Percentiles rank a stretch among this genome's conserved stretches.
phyloP scores from a whole-genome alignment of 2,888 invertebrate species.

The Oscheius sp. region DNA sequence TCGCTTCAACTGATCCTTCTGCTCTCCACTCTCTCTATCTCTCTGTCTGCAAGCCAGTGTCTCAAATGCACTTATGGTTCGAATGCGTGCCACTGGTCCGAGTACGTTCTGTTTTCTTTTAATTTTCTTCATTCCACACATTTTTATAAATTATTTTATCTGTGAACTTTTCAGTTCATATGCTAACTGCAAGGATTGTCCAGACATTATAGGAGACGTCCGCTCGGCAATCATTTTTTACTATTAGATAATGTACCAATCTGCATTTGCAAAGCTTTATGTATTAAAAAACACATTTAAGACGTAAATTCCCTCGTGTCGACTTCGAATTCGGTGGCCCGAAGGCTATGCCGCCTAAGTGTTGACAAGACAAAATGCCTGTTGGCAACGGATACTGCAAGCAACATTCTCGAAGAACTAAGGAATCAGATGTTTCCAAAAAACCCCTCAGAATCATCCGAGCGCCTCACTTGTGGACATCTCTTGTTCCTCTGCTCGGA shows the following conservation, averaged over 20 bases:
- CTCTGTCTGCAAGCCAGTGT: too few relatives aligned
- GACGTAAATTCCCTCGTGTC: background rate
- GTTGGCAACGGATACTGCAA: background rate
- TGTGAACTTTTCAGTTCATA: conserved; percentile 15
- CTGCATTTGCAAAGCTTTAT: conserved; percentile 18
- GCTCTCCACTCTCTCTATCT: too few relatives aligned
- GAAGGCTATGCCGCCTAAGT: conserved; percentile 9
- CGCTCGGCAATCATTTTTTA: conserved; percentile 16
- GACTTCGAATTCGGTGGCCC: conserved; percentile 1
- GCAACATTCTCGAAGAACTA: conserved; percentile 1
- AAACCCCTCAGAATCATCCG: background rate
- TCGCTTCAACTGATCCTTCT: too few relatives aligned
- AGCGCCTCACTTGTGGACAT: conserved; percentile 4
- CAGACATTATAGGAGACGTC: conserved; percentile 22
- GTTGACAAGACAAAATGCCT: background rate
- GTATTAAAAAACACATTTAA: conserved; percentile 6
- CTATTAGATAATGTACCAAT: conserved; percentile 17
- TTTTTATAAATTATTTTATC: too few relatives aligned
- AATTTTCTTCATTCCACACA: conserved; percentile 4
- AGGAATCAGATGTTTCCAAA: conserved; percentile 2
- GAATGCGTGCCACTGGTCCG: conserved; percentile 7
- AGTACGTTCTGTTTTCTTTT: conserved; percentile 11
- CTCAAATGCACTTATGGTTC: too few relatives aligned
- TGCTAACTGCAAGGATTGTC: conserved; percentile 18
- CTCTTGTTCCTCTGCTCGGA: conserved; percentile 13